Conservation (phyloP, 2,888 invertebrate genomes). For the Achlya flavicornis region DNA sequence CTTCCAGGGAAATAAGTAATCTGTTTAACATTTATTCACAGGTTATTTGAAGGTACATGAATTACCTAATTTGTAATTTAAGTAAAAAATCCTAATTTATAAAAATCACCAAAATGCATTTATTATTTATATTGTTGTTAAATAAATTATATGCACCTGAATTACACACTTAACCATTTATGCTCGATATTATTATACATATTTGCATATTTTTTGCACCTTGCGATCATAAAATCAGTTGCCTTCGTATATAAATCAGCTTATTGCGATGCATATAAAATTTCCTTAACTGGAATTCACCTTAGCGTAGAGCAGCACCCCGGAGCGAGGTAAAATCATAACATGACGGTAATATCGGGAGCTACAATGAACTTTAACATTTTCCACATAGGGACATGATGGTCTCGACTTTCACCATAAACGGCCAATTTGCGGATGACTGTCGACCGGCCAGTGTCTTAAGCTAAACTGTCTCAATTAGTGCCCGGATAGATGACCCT, state of each 20-base stretch:
- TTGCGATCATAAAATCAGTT: not conserved
- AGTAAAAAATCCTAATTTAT: too few species aligned
- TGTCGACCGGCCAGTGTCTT: conserved; percentile 74
- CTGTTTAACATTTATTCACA: too few species aligned
- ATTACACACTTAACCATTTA: too few species aligned
- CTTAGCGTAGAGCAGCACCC: conserved; percentile 56
- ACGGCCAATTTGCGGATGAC: conserved; percentile 78
- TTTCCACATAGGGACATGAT: conserved; percentile 71
- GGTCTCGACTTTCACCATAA: conserved; percentile 79
- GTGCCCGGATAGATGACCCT: conserved; percentile 78
- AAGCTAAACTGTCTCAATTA: conserved; percentile 82
- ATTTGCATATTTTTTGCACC: not conserved
- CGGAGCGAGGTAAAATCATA: conserved; percentile 64
- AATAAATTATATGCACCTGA: too few species aligned
- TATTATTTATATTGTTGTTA: too few species aligned
- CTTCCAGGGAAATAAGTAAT: too few species aligned
- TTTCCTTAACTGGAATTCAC: conserved; percentile 45
- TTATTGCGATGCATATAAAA: conserved; percentile 23
- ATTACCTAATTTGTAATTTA: too few species aligned
- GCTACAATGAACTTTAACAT: conserved; percentile 77
- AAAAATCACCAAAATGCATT: too few species aligned
- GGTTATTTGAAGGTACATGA: too few species aligned
- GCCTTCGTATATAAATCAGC: not conserved
- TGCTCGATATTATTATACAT: not conserved
- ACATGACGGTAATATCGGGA: conserved; percentile 74